Percentiles rank a stretch among this genome's conserved stretches.
Evolutionary conservation across 2,888 invertebrate species (phyloP).

Genomic region (Synanthedon myopaeformis): DNA sequence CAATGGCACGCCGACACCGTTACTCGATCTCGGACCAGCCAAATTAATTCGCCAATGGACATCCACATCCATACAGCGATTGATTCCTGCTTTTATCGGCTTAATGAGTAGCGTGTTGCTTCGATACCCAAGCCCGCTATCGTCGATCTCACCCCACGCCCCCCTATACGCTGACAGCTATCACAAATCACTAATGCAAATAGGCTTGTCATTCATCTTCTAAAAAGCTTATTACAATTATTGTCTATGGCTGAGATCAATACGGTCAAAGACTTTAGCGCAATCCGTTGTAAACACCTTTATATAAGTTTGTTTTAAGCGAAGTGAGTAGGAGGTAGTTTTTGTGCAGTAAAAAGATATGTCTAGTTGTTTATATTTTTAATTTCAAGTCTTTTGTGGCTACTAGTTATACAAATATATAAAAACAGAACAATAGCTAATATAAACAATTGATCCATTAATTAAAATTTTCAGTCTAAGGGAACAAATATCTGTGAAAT

Average conservation of each 20-base stretch:
- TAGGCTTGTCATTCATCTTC: constrained; percentile 21
- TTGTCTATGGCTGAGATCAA: constrained; percentile 36
- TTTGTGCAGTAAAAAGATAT: no score
- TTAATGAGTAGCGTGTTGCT: constrained; percentile 56
- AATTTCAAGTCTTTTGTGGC: no score
- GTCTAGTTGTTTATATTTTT: no score
- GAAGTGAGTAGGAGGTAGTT: no score
- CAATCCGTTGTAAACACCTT: constrained; percentile 21
- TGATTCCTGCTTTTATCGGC: constrained; percentile 51
- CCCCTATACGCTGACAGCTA: constrained; percentile 21
- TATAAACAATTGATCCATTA: no score
- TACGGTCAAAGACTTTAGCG: constrained; percentile 45
- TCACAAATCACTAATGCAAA: constrained; percentile 23
- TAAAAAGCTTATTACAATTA: constrained; percentile 32
- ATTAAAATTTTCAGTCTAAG: no score
- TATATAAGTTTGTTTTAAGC: no score
- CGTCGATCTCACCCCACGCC: constrained; percentile 40
- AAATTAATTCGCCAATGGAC: constrained; percentile 65
- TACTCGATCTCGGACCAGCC: constrained; percentile 63
- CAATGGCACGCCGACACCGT: constrained; percentile 66
- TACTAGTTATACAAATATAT: no score
- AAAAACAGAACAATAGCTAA: no score
- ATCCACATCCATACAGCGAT: constrained; percentile 52
- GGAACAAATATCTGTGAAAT: no score
- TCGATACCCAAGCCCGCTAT: constrained; percentile 45